A percentile compares a stretch with the other conserved stretches of the same genome.
Conservation (phyloP, 2,888 invertebrate genomes). For the Lithosia quadra region DNA sequence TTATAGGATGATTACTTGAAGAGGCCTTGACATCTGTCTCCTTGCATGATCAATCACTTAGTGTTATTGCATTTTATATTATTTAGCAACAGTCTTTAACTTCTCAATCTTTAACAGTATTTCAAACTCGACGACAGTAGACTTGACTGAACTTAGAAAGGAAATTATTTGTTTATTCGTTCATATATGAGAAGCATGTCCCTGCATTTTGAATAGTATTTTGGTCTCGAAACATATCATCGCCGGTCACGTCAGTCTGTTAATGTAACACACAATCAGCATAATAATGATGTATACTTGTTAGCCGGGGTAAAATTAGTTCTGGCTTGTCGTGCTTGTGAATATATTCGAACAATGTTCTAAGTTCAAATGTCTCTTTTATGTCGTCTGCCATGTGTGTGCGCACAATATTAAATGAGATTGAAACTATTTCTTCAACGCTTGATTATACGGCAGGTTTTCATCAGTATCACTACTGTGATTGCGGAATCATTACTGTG, state of each 20-base stretch:
- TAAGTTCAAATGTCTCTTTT: slow-evolving; percentile 43
- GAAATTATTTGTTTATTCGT: slow-evolving; percentile 31
- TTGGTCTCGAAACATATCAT: slow-evolving; percentile 41
- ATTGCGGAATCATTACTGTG: slow-evolving; percentile 53
- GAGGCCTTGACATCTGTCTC: slow-evolving; percentile 62
- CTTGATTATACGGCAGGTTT: slow-evolving; percentile 51
- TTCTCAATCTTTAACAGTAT: slow-evolving; percentile 20
- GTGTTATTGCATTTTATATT: slow-evolving; percentile 38
- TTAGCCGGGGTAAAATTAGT: slow-evolving; percentile 44
- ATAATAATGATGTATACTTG: slow-evolving; percentile 48
- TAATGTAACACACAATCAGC: slow-evolving; percentile 49
- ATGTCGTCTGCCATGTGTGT: slow-evolving; percentile 32
- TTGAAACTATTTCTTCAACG: slow-evolving; percentile 49
- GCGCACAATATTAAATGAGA: slow-evolving; percentile 49
- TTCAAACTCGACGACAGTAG: slow-evolving; percentile 34
- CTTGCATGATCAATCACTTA: slow-evolving; percentile 57
- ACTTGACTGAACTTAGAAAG: slow-evolving; percentile 4
- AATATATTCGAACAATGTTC: slow-evolving; percentile 42
- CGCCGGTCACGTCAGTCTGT: slow-evolving; percentile 42
- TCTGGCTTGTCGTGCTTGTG: slow-evolving; percentile 42
- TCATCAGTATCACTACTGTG: slow-evolving; percentile 55
- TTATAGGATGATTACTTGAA: slow-evolving; percentile 56
- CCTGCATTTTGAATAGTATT: slow-evolving; percentile 50
- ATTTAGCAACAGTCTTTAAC: slow-evolving; percentile 38
- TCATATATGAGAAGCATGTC: slow-evolving; percentile 37